phyloP scores from a whole-genome alignment of 1,140 invertebrate genomes.

The Nasonia longicornis region DNA sequence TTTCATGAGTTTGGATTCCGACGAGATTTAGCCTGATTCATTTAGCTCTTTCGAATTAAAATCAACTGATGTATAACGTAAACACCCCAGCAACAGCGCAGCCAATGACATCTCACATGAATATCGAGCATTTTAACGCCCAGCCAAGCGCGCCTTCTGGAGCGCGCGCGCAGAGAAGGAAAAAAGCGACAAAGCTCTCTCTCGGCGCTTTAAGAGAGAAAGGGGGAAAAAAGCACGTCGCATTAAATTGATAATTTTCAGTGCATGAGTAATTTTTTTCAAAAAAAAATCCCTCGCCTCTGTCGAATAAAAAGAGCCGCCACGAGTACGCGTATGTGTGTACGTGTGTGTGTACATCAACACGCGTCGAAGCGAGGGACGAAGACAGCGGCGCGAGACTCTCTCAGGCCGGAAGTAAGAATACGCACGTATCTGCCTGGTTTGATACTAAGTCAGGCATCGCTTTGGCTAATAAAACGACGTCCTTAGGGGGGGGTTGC shows the following conservation, averaged over 20 bases:
- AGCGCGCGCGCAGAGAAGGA: background rate
- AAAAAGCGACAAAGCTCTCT: background rate
- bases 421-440: constrained; percentile 65
- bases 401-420: constrained; percentile 63
- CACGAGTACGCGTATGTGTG: too few relatives aligned
- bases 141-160: background rate
- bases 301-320: constrained; percentile 24
- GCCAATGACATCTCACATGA: background rate
- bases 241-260: constrained; percentile 38
- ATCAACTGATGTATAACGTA: background rate
- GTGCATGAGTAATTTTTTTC: constrained; percentile 14
- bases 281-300: constrained; percentile 5
- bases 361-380: background rate
- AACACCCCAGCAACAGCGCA: background rate
- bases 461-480: constrained; percentile 66
- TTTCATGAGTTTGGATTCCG: constrained; percentile 28
- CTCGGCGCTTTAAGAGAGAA: background rate
- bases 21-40: background rate
- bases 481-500: constrained; percentile 51
- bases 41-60: background rate
- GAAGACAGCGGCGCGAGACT: background rate
- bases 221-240: background rate
- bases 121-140: constrained; percentile 18
- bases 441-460: constrained; percentile 67
- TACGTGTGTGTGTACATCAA: background rate